Conservation (phyloP, 2,797 vertebrate species). For the Myotis findleyi region DNA sequence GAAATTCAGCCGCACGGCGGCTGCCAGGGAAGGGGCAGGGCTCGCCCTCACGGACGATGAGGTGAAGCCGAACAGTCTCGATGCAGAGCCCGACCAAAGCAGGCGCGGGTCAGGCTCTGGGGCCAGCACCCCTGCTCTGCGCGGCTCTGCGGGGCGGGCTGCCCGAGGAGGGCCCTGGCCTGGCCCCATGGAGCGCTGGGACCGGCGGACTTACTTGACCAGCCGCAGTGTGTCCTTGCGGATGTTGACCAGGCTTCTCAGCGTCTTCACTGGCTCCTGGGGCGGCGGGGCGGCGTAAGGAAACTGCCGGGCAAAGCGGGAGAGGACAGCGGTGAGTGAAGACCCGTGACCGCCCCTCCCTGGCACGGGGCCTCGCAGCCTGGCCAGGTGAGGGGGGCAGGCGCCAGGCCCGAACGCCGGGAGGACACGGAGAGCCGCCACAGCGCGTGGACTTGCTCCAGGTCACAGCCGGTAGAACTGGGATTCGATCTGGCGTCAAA, state of each 20-base stretch:
- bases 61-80: neutral
- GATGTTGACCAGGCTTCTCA: slow-evolving; percentile 98
- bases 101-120: neutral
- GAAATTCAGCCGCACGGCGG: neutral
- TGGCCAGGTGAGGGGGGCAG: neutral
- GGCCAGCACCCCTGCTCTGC: neutral
- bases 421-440: neutral
- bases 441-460: neutral
- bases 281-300: slow-evolving; percentile 97
- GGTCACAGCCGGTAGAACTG: neutral
- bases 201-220: slow-evolving; percentile 90
- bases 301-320: slow-evolving; percentile 89
- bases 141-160: neutral
- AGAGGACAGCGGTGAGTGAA: neutral
- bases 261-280: slow-evolving; percentile 98
- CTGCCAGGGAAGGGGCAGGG: neutral
- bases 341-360: neutral
- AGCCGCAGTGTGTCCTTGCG: slow-evolving; percentile 98
- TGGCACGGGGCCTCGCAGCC: neutral
- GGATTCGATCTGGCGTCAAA: neutral
- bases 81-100: fast-evolving
- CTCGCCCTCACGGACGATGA: neutral
- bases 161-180: neutral
- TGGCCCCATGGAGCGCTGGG: neutral
- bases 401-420: neutral